These are phyloP conservation scores for Drosophila suboccidentalis DNA, from an alignment of 2,888 invertebrate genomes.

Conservation along the genomic window DNA sequence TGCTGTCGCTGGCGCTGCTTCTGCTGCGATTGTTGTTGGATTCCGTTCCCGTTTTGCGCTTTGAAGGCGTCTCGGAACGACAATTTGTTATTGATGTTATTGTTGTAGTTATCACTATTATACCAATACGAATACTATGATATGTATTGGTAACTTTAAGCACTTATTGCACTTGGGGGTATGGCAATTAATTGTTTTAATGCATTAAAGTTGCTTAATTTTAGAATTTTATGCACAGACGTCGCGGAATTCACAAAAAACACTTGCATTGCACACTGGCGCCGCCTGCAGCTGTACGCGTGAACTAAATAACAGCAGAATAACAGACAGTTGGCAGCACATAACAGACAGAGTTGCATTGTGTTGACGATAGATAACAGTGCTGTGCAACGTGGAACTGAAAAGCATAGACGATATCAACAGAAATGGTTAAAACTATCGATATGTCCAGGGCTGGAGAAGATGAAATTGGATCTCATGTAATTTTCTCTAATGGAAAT, in stretches of 20 bases:
- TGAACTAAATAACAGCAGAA: slow-evolving; percentile 24
- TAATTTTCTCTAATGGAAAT: no score
- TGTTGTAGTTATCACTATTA: slow-evolving; percentile 44
- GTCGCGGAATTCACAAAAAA: slow-evolving; percentile 74
- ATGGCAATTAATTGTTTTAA: slow-evolving; percentile 31
- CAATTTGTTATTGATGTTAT: slow-evolving; percentile 63
- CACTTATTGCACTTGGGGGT: slow-evolving; percentile 52
- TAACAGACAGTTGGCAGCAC: slow-evolving; percentile 43
- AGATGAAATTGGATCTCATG: no score
- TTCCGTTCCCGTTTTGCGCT: slow-evolving; percentile 43
- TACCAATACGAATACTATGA: slow-evolving; percentile 23
- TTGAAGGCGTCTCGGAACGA: slow-evolving; percentile 49
- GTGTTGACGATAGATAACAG: neutral
- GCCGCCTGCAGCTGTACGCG: slow-evolving; percentile 60
- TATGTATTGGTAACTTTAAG: slow-evolving; percentile 37
- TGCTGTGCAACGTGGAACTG: slow-evolving; percentile 13
- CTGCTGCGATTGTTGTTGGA: slow-evolving; percentile 60
- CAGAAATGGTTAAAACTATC: no score
- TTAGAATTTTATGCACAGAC: slow-evolving; percentile 78
- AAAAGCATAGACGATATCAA: no score
- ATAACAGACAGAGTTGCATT: slow-evolving; percentile 22
- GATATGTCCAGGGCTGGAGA: no score
- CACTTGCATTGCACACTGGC: slow-evolving; percentile 60
- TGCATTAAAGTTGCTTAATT: slow-evolving; percentile 56
- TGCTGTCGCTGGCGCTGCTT: slow-evolving; percentile 30